These are phyloP conservation scores for Cuculus canorus DNA, from an alignment of 2,797 vertebrate species.

Conservation along the genomic window DNA sequence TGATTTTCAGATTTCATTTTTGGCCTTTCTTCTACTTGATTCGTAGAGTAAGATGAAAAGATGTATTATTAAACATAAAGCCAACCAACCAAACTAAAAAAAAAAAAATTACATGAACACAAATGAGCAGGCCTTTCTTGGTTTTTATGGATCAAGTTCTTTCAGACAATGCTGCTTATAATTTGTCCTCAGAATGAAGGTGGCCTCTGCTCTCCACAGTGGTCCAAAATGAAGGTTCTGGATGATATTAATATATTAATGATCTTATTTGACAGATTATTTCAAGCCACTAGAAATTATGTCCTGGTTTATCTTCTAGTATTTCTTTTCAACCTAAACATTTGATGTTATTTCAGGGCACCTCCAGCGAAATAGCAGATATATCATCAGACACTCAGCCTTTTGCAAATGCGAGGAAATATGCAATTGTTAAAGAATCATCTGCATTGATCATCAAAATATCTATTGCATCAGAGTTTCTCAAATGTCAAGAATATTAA, in stretches of 20 bases:
- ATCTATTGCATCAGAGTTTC: not conserved
- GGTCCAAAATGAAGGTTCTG: not conserved
- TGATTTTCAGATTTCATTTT: not conserved
- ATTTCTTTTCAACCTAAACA: not conserved
- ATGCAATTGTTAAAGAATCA: not conserved
- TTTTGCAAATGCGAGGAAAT: not conserved
- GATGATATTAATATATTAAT: rapidly evolving
- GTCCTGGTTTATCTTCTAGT: not conserved
- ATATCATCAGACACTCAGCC: not conserved
- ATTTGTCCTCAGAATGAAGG: not conserved
- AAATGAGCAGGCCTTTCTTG: not conserved
- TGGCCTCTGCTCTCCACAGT: not conserved
- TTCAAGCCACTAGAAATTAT: not conserved
- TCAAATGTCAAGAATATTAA: not conserved
- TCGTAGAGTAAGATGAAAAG: not conserved
- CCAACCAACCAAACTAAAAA: not conserved
- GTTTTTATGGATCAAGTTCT: not conserved
- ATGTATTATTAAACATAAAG: not conserved
- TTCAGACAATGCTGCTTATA: not conserved
- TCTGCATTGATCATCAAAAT: not conserved
- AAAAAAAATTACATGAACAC: not conserved
- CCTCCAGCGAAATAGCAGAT: not conserved
- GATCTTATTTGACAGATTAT: not conserved
- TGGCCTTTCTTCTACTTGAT: not conserved
- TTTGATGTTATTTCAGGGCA: not conserved